Base-by-base conservation (phyloP, 2,888 invertebrate species). In the Crematogaster levior region DNA sequence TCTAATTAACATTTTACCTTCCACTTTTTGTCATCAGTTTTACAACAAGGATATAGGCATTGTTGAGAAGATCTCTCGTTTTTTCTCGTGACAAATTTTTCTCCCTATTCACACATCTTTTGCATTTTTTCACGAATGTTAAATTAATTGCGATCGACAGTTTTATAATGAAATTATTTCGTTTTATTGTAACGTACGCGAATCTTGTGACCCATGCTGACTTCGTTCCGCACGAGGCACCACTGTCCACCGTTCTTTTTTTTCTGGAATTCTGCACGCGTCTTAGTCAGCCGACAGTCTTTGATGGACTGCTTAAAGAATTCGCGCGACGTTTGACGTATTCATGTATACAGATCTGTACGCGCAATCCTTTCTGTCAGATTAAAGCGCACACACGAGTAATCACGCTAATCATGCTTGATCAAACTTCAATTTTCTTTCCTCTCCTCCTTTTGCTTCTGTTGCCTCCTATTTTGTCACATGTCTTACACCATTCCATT, bases 161-260 rank as follows among this genome's bases (percentile, higher is more conserved):
- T n/a, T 3, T 7, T 15, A 68, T 3, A 30, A 46, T 18, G 9
- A 48, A 48, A 27, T 30, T 24, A 70, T 53, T 21, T 30, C 15
- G 15, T 18, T 56, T 61, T 46, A n/a, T 46, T 34, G 3, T n/a
- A 18, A 34, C 61, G 24, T 46, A 34, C 27, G 15, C 83, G 58
- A 73, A 87, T 89, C 85, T 88, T 27, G 15, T 46, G 53, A 21
- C 43, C 82, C 88, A 88, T 88, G 48, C 48, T 82, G 61, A n/a
- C 56, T 63, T 34, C 0, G n/a, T 7, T 70, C 12, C 40, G 60
- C 63, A 24, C 24, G 9, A 34, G 21, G 51, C 40, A 21, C n/a
- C 53, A 24, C 12, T 18, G 24, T 27, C 37, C 24, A 72, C 51
- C 3, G 12, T 51, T 46, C 34, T 21, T 87, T 80, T 63, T 15